Percentiles rank a stretch among this genome's conserved stretches.
phyloP scores from a whole-genome alignment of 1,140 invertebrate genomes.

The Sitodiplosis mosellana region DNA sequence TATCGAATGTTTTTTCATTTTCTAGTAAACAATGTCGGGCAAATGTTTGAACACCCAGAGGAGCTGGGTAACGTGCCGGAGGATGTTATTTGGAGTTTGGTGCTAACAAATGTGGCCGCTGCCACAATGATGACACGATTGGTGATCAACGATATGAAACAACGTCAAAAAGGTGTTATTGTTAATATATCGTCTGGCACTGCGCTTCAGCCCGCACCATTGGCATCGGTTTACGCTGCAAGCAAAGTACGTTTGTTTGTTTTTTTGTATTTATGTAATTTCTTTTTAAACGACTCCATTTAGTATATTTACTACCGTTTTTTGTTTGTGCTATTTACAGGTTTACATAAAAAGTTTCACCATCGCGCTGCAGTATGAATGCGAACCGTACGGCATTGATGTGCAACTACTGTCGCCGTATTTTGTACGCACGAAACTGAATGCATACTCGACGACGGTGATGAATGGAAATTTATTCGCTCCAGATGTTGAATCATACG shows the following conservation, averaged over 20 bases:
- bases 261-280: slow-evolving; percentile 1
- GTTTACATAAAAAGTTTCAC: slow-evolving; percentile 18
- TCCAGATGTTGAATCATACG: slow-evolving; percentile 58
- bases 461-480: slow-evolving; percentile 51
- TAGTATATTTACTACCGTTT: no score
- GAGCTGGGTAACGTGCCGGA: slow-evolving; percentile 55
- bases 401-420: slow-evolving; percentile 73
- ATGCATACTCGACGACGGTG: slow-evolving; percentile 56
- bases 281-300: slow-evolving; percentile 3
- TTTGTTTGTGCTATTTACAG: no score
- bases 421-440: slow-evolving; percentile 82
- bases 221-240: slow-evolving; percentile 80
- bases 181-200: slow-evolving; percentile 77
- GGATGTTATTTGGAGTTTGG: slow-evolving; percentile 59
- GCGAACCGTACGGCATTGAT: slow-evolving; percentile 48
- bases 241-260: slow-evolving; percentile 44
- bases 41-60: slow-evolving; percentile 69
- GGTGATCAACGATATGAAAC: slow-evolving; percentile 60
- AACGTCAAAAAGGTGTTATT: slow-evolving; percentile 53
- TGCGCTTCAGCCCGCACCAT: slow-evolving; percentile 63
- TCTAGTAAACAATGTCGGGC: slow-evolving; percentile 82
- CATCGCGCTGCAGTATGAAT: slow-evolving; percentile 53
- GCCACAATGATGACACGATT: slow-evolving; percentile 67
- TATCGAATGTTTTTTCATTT: slow-evolving; percentile 8
- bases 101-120: slow-evolving; percentile 72